Base-by-base conservation (phyloP, 2,888 invertebrate species). In the Tigriopus californicus region DNA sequence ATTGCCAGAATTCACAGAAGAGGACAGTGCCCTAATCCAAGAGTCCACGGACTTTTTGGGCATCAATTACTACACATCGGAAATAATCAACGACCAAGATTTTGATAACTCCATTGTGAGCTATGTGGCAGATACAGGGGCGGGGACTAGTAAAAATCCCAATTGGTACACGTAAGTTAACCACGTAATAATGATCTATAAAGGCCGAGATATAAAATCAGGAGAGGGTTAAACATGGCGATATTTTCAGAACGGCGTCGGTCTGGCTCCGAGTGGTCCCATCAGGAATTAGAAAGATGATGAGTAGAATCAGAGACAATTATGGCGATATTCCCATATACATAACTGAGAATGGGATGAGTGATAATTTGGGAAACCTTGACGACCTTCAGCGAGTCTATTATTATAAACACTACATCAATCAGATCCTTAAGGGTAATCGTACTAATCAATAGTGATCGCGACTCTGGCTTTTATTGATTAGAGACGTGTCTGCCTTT, bases 381-480 rank as follows among this genome's bases (percentile, higher is more conserved):
- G 56, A 56, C 18, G 56, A 56, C 18, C 44, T 40, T 20, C 33
- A 56, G n/a, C 3, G 52, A 58, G 15, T 56, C 15, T 56, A 40
- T 60, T 59, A 58, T n/a, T 58, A 58, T 20, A 49, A 49, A 41
- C 58, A 58, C 22, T 47, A 58, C 41, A 4, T 58, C 4, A 58
- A 58, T 42, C 48, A 49, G n/a, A n/a, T 49, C 11, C 24, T 58
- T 33, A 58, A 49, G 20, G 44, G 44, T 44, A 44, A n/a, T 10
- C 18, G 5, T n/a, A n/a, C n/a, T n/a, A n/a, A n/a, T n/a, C n/a
- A n/a, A n/a, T n/a, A n/a, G n/a, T n/a, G n/a, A n/a, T n/a, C n/a
- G n/a, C n/a, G n/a, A n/a, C n/a, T n/a, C n/a, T n/a, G n/a, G n/a
- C n/a, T n/a, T n/a, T n/a, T n/a, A n/a, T n/a, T n/a, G n/a, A n/a